Percentiles rank a stretch among this genome's conserved stretches.
Evolutionary conservation across 2,113 vertebrate genomes (phyloP).

Genomic region (Vidua macroura): DNA sequence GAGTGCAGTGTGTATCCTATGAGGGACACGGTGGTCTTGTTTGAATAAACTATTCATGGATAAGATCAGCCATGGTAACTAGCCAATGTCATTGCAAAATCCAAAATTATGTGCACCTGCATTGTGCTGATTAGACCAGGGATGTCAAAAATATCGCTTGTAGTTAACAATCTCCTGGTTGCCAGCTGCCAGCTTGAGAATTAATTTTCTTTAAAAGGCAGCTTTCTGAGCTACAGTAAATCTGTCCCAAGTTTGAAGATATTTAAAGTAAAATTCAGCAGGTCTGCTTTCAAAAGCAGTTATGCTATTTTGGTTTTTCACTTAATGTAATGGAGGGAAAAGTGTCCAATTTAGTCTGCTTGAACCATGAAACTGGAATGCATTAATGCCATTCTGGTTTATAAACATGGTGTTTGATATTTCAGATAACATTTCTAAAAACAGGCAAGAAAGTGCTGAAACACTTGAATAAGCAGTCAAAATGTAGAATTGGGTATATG

Average conservation of each 20-base stretch:
- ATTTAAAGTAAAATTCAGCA: background rate
- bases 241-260: background rate
- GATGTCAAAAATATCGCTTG: background rate
- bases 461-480: background rate
- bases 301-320: background rate
- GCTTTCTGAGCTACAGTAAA: background rate
- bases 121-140: background rate
- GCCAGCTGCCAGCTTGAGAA: background rate
- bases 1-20: background rate
- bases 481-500: background rate
- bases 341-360: background rate
- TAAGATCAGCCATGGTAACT: conserved; percentile 4
- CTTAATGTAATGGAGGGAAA: background rate
- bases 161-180: background rate
- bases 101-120: conserved; percentile 29
- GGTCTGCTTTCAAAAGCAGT: background rate
- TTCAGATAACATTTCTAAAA: background rate
- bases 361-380: background rate
- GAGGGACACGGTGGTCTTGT: background rate
- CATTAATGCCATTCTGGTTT: background rate
- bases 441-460: background rate
- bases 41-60: conserved; percentile 20
- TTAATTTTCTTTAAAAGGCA: conserved; percentile 2
- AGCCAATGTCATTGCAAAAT: conserved; percentile 28
- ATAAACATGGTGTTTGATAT: background rate